Evolutionary conservation across 1,140 invertebrate genomes (phyloP).

Genomic region (Vanessa atalanta): DNA sequence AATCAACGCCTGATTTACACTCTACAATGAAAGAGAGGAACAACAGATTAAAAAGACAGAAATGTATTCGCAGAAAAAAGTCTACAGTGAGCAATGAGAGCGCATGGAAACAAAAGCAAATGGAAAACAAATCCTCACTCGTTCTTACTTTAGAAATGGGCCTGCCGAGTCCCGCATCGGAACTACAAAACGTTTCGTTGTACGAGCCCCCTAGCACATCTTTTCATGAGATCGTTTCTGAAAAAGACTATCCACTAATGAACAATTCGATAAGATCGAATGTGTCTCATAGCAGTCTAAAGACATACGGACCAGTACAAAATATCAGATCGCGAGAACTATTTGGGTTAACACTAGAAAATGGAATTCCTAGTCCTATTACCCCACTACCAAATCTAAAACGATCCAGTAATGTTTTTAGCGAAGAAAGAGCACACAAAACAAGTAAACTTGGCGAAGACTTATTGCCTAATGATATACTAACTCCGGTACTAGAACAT

Average conservation of each 20-base stretch:
- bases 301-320: conserved; percentile 48
- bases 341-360: conserved; percentile 69
- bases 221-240: conserved; percentile 33
- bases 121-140: conserved; percentile 55
- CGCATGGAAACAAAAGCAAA: conserved; percentile 51
- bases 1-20: conserved; percentile 70
- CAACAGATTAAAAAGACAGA: conserved; percentile 65
- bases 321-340: conserved; percentile 63
- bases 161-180: conserved; percentile 62
- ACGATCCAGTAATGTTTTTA: conserved; percentile 63
- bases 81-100: conserved; percentile 71
- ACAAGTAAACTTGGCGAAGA: conserved; percentile 72
- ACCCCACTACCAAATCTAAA: conserved; percentile 69
- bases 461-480: conserved; percentile 53
- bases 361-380: conserved; percentile 73
- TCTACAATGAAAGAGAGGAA: conserved; percentile 47
- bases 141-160: conserved; percentile 64
- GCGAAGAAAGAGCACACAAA: conserved; percentile 72
- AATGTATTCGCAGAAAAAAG: conserved; percentile 74
- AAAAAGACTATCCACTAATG: conserved; percentile 30
- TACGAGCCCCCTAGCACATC: conserved; percentile 51
- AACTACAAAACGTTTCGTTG: conserved; percentile 58
- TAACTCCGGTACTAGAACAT: conserved; percentile 72
- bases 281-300: conserved; percentile 70
- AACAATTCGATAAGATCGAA: conserved; percentile 57